Evolutionary conservation across 2,113 vertebrate genomes (phyloP), one percentile per base, ranked within the genome.

Genomic region (Pachycephala philippinensis): DNA sequence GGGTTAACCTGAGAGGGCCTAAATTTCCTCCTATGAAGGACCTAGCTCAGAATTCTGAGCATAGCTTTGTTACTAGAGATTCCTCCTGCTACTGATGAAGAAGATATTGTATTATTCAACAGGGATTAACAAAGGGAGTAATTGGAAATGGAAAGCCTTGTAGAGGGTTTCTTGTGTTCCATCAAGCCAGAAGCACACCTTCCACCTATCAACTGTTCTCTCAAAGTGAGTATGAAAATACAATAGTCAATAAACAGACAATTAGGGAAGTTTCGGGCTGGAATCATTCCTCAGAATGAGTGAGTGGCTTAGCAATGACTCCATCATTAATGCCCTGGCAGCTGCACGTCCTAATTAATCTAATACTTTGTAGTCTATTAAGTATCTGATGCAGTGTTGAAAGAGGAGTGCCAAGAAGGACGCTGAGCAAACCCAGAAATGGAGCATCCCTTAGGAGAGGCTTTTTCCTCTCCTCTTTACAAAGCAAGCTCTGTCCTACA

Each of bases 401-500:
- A 84, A 66, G 76, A 47, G 16, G 45, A 56, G 64, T 28, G 63
- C 64, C 52, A 66, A 68, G 74, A 35, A 89, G n/a, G 90, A 59
- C 20, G 24, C 61, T 33, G 61, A 72, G 53, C 53, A 79, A 78
- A 59, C 42, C 65, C 65, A 84, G 57, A 70, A 83, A 87, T 35
- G 90, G 86, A 61, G 52, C 49, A 69, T 81, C 66, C 88, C 75
- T 90, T 30, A 65, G 10, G 49, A 91, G 35, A 49, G 40, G 1
- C 6, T 79, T 91, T 84, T 61, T 11, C 22, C 3, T 10, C 65
- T 44, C 13, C n/a, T 71, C 71, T 53, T 95, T 60, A 75, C 71
- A 93, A 87, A 94, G 79, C 82, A 79, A 96, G 64, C 33, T 93
- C 89, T 94, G 83, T 76, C 85, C 92, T 89, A 40, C 49, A 60